Evolutionary conservation across 2,113 vertebrate genomes (phyloP), one percentile per base, ranked within the genome.

Genomic region (Plotosus lineatus): DNA sequence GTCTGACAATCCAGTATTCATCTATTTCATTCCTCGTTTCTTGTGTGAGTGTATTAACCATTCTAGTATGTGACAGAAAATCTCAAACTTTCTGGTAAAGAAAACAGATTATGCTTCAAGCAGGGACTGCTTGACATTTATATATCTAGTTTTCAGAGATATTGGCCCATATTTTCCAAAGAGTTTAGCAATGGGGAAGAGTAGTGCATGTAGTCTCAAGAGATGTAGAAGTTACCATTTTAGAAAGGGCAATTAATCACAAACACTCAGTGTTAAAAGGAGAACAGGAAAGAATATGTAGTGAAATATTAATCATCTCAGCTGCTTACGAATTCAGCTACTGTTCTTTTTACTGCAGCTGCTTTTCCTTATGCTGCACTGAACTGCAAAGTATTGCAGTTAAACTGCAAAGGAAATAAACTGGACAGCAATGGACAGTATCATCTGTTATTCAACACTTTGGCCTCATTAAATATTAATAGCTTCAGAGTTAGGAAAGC

Each of bases 221-320:
- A 77, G 60, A 56, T 44, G 50, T 19, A 17, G 33, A 77, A 66
- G 61, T 60, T 82, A 77, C 61, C n/a, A 42, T 82, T 76, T 82
- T 76, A 68, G 50, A 76, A 82, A 82, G 80, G 50, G 40, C 80
- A 69, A 82, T 82, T 68, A 82, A 76, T 82, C 51, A 80, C 63
- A 3, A 50, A 72, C 19, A 48, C 69, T 61, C 42, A 14, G 69
- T 15, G 46, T 40, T 61, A 72, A 80, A 74, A 44, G 42, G 53
- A 80, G 68, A 36, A 63, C 14, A 3, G 58, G 33, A 63, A 53
- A 75, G 46, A 75, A 75, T 38, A 51, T 72, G 36, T 65, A 4
- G 23, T 75, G 58, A 81, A 81, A 81, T 61, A 73, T 80, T 80
- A 73, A 63, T 80, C 55, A 74, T 60, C 78, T 73, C 40, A 60